Percentiles rank a stretch among this genome's conserved stretches.
phyloP scores from a whole-genome alignment of 2,113 vertebrate genomes.

The Rhynchopsitta pachyrhyncha region DNA sequence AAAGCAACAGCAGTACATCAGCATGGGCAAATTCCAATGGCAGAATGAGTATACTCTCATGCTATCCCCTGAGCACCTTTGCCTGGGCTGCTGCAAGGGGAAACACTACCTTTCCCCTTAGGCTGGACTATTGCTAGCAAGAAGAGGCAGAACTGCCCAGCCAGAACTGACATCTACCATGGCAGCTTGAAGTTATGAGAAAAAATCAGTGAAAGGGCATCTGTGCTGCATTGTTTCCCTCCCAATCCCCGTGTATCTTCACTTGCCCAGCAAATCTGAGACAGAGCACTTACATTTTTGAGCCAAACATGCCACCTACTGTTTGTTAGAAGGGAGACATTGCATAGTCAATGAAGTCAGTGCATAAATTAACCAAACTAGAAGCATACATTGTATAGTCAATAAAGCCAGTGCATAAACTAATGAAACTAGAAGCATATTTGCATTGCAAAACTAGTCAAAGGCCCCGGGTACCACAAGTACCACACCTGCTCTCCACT shows the following conservation, averaged over 20 bases:
- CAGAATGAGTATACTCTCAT: not conserved
- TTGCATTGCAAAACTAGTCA: not conserved
- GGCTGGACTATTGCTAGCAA: not conserved
- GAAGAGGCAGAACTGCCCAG: not conserved
- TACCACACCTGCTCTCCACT: not conserved
- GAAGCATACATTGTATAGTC: not conserved
- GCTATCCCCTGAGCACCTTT: not conserved
- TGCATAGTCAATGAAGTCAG: not conserved
- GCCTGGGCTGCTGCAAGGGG: not conserved
- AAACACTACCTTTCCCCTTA: not conserved
- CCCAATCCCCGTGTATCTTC: not conserved
- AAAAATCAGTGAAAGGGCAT: not conserved
- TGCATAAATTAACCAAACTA: not conserved
- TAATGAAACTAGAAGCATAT: not conserved
- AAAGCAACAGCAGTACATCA: not conserved
- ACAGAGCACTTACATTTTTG: not conserved
- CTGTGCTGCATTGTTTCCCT: not conserved
- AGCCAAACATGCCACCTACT: constrained; percentile 47
- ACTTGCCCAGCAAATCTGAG: not conserved
- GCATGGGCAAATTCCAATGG: not conserved
- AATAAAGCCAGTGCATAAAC: not conserved
- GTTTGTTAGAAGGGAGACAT: not conserved
- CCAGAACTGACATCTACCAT: not conserved
- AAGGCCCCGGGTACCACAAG: not conserved
- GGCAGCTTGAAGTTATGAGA: not conserved